Conservation (phyloP, 2,797 vertebrate genomes). For the Cuculus canorus region DNA sequence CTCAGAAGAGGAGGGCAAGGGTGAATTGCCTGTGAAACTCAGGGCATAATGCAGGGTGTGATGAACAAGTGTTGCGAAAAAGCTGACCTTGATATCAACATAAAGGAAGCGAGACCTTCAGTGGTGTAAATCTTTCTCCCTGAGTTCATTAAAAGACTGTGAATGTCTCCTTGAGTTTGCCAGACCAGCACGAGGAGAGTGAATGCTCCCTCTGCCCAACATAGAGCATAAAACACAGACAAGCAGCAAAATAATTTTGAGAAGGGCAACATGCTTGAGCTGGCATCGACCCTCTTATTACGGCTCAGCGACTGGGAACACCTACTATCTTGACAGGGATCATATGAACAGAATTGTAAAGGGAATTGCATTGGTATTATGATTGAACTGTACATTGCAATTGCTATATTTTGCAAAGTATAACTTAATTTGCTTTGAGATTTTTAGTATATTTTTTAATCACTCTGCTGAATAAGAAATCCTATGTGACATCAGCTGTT, state of each 20-base stretch:
- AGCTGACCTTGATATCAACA: neutral
- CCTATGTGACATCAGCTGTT: neutral
- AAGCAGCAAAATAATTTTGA: neutral
- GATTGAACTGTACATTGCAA: neutral
- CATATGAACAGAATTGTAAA: neutral
- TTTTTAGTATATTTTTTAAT: neutral
- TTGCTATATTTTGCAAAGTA: neutral
- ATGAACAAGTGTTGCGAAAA: neutral
- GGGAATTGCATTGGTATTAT: neutral
- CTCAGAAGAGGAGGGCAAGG: neutral
- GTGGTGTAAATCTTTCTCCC: neutral
- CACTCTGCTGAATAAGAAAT: neutral
- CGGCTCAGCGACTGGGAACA: rapidly evolving
- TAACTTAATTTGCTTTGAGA: neutral
- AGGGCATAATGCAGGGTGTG: neutral
- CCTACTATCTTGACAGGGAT: neutral
- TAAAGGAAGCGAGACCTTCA: neutral
- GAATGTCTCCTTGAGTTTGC: neutral
- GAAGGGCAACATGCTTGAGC: rapidly evolving
- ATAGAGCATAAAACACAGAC: neutral
- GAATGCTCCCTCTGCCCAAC: neutral
- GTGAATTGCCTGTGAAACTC: neutral
- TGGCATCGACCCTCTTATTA: neutral
- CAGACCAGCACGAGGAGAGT: neutral
- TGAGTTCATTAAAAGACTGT: neutral